Percentiles rank a stretch among this genome's conserved stretches.
phyloP scores from a whole-genome alignment of 1,140 invertebrate genomes.

The Cotesia vestalis region DNA sequence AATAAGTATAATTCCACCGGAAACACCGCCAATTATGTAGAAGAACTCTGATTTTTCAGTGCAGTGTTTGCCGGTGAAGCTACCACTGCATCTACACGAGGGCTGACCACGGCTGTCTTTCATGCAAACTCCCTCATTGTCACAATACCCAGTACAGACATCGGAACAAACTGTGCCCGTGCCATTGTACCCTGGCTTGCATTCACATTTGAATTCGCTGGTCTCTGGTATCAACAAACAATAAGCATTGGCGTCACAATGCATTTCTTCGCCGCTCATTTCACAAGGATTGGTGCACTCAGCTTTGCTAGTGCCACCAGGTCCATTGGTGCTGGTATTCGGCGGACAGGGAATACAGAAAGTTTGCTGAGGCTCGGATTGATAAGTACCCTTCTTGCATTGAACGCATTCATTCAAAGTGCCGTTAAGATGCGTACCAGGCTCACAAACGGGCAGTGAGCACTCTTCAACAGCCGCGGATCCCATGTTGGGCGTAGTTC shows the following conservation, averaged over 20 bases:
- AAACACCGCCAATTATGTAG: conserved; percentile 92
- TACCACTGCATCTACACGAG: conserved; percentile 87
- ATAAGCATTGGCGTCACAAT: conserved; percentile 88
- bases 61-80: conserved; percentile 91
- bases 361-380: conserved; percentile 89
- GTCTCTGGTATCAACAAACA: conserved; percentile 87
- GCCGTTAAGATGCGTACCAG: conserved; percentile 86
- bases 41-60: conserved; percentile 92
- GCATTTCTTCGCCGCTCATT: conserved; percentile 82
- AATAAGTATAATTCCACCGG: conserved; percentile 89
- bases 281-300: conserved; percentile 93
- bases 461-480: conserved; percentile 89
- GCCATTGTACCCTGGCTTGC: conserved; percentile 93
- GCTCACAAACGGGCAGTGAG: conserved; percentile 85
- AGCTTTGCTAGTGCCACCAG: conserved; percentile 79
- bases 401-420: conserved; percentile 84
- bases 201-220: conserved; percentile 90
- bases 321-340: conserved; percentile 88
- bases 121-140: conserved; percentile 91
- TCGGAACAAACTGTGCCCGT: conserved; percentile 84
- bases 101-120: conserved; percentile 86
- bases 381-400: conserved; percentile 93
- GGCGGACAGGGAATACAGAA: conserved; percentile 88
- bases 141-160: conserved; percentile 86
- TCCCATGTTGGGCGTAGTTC: conserved; percentile 86